phyloP scores from a whole-genome alignment of 2,113 vertebrate genomes.

The Collichthys lucidus region DNA sequence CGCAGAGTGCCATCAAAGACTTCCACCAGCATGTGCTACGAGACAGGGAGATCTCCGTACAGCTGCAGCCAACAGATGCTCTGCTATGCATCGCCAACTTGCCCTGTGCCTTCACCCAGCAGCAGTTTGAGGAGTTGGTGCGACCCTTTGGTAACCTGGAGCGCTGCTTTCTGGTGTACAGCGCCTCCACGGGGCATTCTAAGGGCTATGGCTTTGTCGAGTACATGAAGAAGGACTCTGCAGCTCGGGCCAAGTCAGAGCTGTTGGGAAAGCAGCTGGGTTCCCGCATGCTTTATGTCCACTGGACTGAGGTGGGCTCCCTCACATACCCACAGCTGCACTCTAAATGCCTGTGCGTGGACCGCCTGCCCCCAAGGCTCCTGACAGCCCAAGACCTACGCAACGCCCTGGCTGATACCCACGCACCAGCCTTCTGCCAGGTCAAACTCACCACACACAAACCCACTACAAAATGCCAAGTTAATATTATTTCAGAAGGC shows the following conservation, averaged over 20 bases:
- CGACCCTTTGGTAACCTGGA: constrained; percentile 94
- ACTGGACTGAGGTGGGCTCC: constrained; percentile 94
- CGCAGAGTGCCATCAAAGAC: constrained; percentile 88
- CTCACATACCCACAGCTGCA: constrained; percentile 88
- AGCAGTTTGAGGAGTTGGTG: constrained; percentile 94
- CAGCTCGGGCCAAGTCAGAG: constrained; percentile 92
- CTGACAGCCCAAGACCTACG: constrained; percentile 85
- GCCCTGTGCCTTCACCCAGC: constrained; percentile 88
- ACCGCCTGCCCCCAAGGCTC: constrained; percentile 87
- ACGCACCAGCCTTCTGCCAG: constrained; percentile 90
- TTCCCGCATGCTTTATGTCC: constrained; percentile 91
- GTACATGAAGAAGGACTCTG: constrained; percentile 97
- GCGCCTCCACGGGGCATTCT: constrained; percentile 86
- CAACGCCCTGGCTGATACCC: constrained; percentile 79
- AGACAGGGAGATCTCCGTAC: constrained; percentile 90
- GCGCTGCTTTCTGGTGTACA: constrained; percentile 94
- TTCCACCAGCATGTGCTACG: constrained; percentile 90
- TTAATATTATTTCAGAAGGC: not conserved
- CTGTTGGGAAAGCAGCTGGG: constrained; percentile 92
- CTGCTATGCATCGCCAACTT: constrained; percentile 94
- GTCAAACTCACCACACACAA: constrained; percentile 68
- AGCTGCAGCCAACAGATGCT: constrained; percentile 93
- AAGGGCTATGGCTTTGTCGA: constrained; percentile 97
- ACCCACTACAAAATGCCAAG: not conserved
- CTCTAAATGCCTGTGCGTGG: constrained; percentile 91